A percentile compares a stretch with the other conserved stretches of the same genome.
These are phyloP conservation scores for Merodon equestris DNA, from an alignment of 2,888 invertebrate species.

Conservation along the genomic window DNA sequence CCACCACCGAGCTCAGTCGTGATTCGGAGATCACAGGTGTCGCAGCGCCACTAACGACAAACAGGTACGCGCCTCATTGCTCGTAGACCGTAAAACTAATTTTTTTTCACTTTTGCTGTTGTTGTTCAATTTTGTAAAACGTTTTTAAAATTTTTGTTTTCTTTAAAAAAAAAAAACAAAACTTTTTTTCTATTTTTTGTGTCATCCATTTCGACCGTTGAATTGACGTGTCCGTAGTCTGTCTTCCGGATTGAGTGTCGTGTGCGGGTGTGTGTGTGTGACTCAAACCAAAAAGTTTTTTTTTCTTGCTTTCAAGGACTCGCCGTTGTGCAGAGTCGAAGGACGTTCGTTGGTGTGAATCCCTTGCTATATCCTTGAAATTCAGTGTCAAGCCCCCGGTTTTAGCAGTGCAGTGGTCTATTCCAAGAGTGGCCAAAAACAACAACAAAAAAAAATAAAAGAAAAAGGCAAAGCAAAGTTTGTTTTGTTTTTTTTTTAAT, in stretches of 20 bases:
- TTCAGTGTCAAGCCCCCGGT: slow-evolving; percentile 63
- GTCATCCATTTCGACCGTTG: not conserved
- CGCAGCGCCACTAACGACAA: slow-evolving; percentile 72
- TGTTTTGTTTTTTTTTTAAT: not conserved
- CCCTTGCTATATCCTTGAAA: slow-evolving; percentile 54
- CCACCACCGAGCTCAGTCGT: slow-evolving; percentile 75
- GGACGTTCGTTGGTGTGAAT: slow-evolving; percentile 38
- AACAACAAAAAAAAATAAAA: slow-evolving; percentile 21
- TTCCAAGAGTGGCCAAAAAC: slow-evolving; percentile 53
- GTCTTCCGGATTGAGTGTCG: slow-evolving; percentile 5
- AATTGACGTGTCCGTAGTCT: slow-evolving; percentile 5
- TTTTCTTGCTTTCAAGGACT: slow-evolving; percentile 58
- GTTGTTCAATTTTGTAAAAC: too few species aligned
- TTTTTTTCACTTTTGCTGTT: too few species aligned
- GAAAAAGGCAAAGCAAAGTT: slow-evolving; percentile 14
- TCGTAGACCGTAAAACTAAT: slow-evolving; percentile 11
- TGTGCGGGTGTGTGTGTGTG: slow-evolving; percentile 5
- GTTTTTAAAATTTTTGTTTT: slow-evolving; percentile 5
- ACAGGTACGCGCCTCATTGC: slow-evolving; percentile 75
- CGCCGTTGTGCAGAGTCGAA: slow-evolving; percentile 31
- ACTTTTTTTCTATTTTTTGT: not conserved
- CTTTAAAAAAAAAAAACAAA: not conserved
- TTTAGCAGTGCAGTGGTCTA: too few species aligned
- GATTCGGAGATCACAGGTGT: slow-evolving; percentile 78
- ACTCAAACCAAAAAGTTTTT: not conserved